phyloP scores from a whole-genome alignment of 2,797 vertebrate genomes.

The Amblyopsis hoosieri region DNA sequence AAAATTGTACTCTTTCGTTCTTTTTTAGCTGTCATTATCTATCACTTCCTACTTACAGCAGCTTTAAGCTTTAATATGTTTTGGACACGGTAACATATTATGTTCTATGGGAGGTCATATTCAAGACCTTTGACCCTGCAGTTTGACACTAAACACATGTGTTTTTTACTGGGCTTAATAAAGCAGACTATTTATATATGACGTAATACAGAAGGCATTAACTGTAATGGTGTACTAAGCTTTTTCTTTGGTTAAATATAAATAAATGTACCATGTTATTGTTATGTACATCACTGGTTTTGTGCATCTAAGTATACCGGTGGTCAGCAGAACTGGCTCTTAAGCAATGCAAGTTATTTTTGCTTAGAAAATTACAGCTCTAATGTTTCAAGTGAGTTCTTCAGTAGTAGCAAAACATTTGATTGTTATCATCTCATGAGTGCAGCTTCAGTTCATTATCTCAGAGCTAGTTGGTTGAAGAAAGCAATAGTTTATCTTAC shows the following conservation, averaged over 20 bases:
- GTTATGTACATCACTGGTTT: slow-evolving; percentile 52
- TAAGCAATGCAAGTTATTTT: slow-evolving; percentile 78
- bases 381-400: slow-evolving; percentile 71
- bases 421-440: slow-evolving; percentile 71
- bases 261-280: slow-evolving; percentile 35
- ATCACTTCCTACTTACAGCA: too few species aligned
- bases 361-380: slow-evolving; percentile 84
- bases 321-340: slow-evolving; percentile 64
- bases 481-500: slow-evolving; percentile 24
- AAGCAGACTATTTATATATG: slow-evolving; percentile 18
- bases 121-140: slow-evolving; percentile 42
- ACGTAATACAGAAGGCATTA: slow-evolving; percentile 12
- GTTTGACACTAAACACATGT: slow-evolving; percentile 28
- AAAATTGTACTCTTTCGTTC: too few species aligned
- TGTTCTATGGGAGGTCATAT: not conserved
- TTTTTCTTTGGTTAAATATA: slow-evolving; percentile 35
- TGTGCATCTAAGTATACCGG: slow-evolving; percentile 71
- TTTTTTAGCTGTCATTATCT: too few species aligned
- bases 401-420: slow-evolving; percentile 49
- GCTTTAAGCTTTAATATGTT: too few species aligned
- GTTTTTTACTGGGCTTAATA: slow-evolving; percentile 19
- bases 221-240: not conserved
- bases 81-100: slow-evolving; percentile 1
- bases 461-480: slow-evolving; percentile 31
- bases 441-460: slow-evolving; percentile 11